A percentile compares a stretch with the other conserved stretches of the same genome.
Evolutionary conservation across 1,140 invertebrate species (phyloP).

Genomic region (Pseudomyrmex sp.): DNA sequence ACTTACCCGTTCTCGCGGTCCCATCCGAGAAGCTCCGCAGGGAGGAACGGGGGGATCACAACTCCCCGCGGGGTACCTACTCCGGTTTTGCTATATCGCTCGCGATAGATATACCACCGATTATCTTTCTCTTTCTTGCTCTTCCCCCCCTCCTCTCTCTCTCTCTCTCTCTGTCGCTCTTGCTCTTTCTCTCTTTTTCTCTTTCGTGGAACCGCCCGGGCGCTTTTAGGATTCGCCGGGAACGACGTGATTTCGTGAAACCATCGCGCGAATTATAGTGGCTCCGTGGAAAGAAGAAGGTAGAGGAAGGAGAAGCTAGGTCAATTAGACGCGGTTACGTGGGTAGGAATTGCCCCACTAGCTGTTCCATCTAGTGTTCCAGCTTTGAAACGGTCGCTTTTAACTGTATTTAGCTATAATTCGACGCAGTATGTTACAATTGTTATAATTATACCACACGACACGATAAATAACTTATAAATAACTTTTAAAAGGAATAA

Average conservation of each 20-base stretch:
- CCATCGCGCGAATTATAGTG: conserved; percentile 39
- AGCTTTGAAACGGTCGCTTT: neutral
- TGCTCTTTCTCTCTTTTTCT: no score
- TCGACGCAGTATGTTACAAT: neutral
- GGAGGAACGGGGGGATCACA: conserved; percentile 12
- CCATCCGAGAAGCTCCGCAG: conserved; percentile 26
- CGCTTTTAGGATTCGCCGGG: conserved; percentile 9
- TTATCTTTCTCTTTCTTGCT: conserved; percentile 43
- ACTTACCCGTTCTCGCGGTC: conserved; percentile 59
- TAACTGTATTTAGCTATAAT: neutral
- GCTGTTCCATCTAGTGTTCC: neutral
- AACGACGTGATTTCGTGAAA: conserved; percentile 35
- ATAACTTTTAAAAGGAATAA: neutral
- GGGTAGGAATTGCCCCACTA: neutral
- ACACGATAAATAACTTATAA: neutral
- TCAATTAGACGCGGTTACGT: conserved; percentile 6
- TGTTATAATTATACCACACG: neutral
- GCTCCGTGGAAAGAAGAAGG: neutral
- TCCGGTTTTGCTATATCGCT: conserved; percentile 37
- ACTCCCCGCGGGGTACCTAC: conserved; percentile 19
- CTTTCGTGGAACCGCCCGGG: neutral
- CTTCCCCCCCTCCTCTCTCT: no score
- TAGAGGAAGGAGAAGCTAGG: neutral
- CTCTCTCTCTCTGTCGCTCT: neutral
- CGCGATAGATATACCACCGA: conserved; percentile 44